A percentile compares a stretch with the other conserved stretches of the same genome.
phyloP scores from a whole-genome alignment of 1,140 invertebrate species.

The Philotrypesis tridentata region DNA sequence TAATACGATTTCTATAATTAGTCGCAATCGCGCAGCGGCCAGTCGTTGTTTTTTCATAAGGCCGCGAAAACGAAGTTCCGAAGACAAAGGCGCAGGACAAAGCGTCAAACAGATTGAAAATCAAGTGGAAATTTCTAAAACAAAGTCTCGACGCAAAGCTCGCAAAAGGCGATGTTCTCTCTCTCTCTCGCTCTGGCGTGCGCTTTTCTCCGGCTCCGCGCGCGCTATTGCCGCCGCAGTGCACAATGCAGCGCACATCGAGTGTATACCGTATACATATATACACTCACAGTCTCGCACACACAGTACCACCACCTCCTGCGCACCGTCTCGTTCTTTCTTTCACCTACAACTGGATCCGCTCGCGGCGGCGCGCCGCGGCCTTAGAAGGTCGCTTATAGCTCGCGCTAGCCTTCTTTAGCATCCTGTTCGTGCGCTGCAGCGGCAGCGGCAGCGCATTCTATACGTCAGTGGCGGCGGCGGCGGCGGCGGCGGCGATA shows the following conservation, averaged over 20 bases:
- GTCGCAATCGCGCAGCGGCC: no score
- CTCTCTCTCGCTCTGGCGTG: constrained; percentile 33
- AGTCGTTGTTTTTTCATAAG: no score
- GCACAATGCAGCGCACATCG: no score
- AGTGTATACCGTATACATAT: no score
- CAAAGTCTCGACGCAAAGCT: not conserved
- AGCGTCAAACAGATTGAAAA: not conserved
- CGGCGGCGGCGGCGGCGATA: not conserved
- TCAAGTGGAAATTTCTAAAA: not conserved
- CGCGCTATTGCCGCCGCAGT: no score
- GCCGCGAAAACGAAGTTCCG: not conserved
- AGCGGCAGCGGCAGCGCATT: not conserved
- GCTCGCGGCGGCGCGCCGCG: constrained; percentile 47
- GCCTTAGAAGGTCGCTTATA: constrained; percentile 67
- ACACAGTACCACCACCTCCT: no score
- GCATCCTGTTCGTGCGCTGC: constrained; percentile 57
- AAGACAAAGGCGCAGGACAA: not conserved
- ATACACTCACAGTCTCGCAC: no score
- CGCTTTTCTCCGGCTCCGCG: constrained; percentile 53
- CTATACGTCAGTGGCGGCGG: not conserved
- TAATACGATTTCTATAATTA: no score
- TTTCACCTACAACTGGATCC: constrained; percentile 23
- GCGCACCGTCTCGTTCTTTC: no score
- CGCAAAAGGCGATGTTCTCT: not conserved
- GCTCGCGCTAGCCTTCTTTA: constrained; percentile 63